These are phyloP conservation scores for Mormyrus hasselquistii DNA, from an alignment of 2,797 vertebrate genomes.

Conservation along the genomic window DNA sequence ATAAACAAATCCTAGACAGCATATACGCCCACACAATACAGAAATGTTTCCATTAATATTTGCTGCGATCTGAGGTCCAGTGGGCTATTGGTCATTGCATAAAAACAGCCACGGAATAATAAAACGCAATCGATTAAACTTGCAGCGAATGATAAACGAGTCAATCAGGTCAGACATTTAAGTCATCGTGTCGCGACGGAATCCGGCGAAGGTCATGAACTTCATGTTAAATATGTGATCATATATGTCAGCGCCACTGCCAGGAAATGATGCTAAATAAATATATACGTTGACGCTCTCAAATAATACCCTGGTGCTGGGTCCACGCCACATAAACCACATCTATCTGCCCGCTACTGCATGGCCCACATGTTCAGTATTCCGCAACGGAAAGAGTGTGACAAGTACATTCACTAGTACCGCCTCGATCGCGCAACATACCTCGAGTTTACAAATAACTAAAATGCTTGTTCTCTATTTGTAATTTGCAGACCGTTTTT, in stretches of 20 bases:
- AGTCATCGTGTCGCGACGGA: neutral
- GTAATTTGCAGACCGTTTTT: neutral
- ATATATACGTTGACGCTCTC: neutral
- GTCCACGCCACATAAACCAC: neutral
- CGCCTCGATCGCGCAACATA: neutral
- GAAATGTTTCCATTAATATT: neutral
- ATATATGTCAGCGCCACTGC: neutral
- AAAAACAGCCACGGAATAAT: neutral
- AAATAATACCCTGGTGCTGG: neutral
- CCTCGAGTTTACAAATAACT: neutral
- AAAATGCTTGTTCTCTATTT: neutral
- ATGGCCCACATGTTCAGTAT: slow-evolving; percentile 23
- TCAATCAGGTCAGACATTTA: neutral
- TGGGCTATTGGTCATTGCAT: slow-evolving; percentile 3
- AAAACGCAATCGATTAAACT: neutral
- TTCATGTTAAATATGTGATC: neutral
- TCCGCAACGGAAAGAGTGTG: slow-evolving; percentile 18
- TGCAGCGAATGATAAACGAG: neutral
- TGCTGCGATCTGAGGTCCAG: neutral
- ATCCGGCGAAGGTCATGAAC: neutral
- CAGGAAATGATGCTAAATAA: neutral
- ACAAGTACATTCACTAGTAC: neutral
- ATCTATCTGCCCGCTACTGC: neutral
- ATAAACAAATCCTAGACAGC: neutral
- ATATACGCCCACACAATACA: neutral